Base-by-base conservation (phyloP, 1,140 invertebrate genomes). In the Heliconius melpomene region DNA sequence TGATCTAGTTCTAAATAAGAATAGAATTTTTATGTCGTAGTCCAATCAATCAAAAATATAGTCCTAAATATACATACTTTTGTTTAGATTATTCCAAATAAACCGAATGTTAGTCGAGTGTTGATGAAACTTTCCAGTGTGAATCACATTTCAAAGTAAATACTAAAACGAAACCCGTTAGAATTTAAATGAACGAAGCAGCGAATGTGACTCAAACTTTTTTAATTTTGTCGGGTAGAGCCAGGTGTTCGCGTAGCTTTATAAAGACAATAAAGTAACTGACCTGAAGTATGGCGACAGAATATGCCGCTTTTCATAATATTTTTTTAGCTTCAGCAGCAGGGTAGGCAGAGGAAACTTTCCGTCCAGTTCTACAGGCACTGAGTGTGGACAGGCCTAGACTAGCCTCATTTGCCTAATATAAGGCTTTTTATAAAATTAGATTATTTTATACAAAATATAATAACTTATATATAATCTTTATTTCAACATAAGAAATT, bases 151-250 rank as follows among this genome's bases (percentile, higher is more conserved):
- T 92, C 87, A 80, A 85, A 90, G 89, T 89, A 87, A 93, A 92
- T 91, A 88, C 88, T 85, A 88, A 91, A 87, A 87, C 84, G 74
- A 87, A 91, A 92, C 90, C 86, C 88, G 87, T 92, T 92, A 90
- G 89, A 90, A 92, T 94, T 92, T 94, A 93, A 94, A 94, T 91
- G 89, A 91, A 91, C 87, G 90, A 80, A 86, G 85, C 82, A 87
- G n/a, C 8, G 76, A 8, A 89, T 93, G 70, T 77, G 70, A 77
- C 76, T 60, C 50, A 94, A 94, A 94, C 88, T 94, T 94, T 94
- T 94, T 94, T 94, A 94, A 94, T 94, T 93, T 93, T 85, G 89
- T 85, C 84, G 86, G 87, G 87, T 89, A 88, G 85, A 87, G 80
- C 84, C 91, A 93, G 92, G 91, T 93, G 92, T 86, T 86, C 79